Evolutionary conservation across 2,888 invertebrate genomes (phyloP), one percentile per base, ranked within the genome.

Genomic region (Agonopterix alstromeriana): DNA sequence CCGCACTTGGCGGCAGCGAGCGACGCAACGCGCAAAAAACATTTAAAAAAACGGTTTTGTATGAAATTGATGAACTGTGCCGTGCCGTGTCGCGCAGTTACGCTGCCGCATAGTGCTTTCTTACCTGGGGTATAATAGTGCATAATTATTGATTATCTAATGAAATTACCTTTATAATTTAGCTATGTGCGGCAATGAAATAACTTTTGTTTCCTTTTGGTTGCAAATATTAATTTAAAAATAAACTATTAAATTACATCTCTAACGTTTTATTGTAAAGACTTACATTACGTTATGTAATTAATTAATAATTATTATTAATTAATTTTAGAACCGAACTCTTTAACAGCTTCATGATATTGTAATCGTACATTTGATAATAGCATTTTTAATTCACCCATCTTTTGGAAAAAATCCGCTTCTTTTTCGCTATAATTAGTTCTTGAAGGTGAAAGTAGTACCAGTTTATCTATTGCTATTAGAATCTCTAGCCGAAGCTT

Each of bases 381-480:
- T 27, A 55, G 51, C 35, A 45, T 46, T 43, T 53, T 60, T 36
- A 59, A 50, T 41, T 40, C 42, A 46, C 48, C 53, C 38, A 59
- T 52, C 45, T 53, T 60, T 10, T 51, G 35, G 8, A 57, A 17
- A 42, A 59, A 53, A 41, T 53, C 49, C 7, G 43, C 42, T 11
- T 53, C 49, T 7, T 47, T 43, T 45, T 38, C 49, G 10, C 49
- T 48, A 35, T 27, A 49, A 43, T 42, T 36, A 8, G n/a, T 10
- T 35, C 11, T 36, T 11, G 36, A 44, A 7, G 51, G 2, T 17
- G 17, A 43, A 42, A 43, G 41, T 5, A 58, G 47, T 46, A 55
- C 48, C 27, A 61, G 46, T 47, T 61, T 61, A 48, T 61, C 61
- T 8, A 60, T 49, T n/a, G 61, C 60, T 42, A 61, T 55, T 46